Evolutionary conservation across 2,113 vertebrate genomes (phyloP).

Genomic region (Mastomys natalensis): DNA sequence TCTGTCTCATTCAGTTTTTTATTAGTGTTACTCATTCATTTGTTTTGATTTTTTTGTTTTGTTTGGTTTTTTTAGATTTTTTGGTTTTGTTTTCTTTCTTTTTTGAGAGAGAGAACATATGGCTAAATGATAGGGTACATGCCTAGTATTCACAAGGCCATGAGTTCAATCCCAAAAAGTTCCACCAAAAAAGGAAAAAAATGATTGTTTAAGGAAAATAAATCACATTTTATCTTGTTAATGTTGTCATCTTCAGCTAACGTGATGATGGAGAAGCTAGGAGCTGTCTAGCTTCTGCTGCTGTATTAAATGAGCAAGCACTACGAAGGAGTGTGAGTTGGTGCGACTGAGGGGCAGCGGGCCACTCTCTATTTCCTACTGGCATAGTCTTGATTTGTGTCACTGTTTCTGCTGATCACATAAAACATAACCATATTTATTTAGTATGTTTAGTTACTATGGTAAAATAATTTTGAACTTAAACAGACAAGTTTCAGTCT

Average conservation of each 20-base stretch:
- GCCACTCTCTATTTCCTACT: background rate
- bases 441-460: background rate
- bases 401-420: slow-evolving; percentile 1
- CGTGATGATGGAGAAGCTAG: no score
- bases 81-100: background rate
- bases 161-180: background rate
- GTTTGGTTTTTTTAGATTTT: background rate
- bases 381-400: background rate
- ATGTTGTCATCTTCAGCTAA: background rate
- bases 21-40: background rate
- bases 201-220: slow-evolving; percentile 9
- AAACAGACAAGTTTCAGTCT: background rate
- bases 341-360: background rate
- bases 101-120: background rate
- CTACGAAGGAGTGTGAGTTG: background rate
- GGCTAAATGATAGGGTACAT: background rate
- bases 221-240: background rate
- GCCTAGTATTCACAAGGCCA: background rate
- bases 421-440: background rate
- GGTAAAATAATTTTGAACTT: slow-evolving; percentile 23
- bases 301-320: background rate
- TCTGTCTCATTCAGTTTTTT: background rate
- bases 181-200: background rate
- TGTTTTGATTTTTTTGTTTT: background rate
- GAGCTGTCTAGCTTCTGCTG: background rate